These are phyloP conservation scores for Hipparchia sbordonii DNA, from an alignment of 2,888 invertebrate species.

Conservation along the genomic window DNA sequence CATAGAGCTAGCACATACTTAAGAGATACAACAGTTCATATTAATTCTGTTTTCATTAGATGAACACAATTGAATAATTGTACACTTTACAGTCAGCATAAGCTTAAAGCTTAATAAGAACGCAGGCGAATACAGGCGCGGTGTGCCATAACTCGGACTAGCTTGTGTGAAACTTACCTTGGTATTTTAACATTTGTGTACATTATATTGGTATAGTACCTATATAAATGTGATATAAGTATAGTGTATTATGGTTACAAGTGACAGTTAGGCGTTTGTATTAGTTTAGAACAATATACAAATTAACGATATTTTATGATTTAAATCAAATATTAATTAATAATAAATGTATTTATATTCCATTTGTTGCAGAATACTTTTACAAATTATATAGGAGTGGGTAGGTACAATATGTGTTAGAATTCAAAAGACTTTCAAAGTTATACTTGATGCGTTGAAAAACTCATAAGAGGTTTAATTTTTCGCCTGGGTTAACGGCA, in stretches of 20 bases:
- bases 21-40: neutral
- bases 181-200: constrained; percentile 7
- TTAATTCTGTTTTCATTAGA: neutral
- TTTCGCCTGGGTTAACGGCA: constrained; percentile 26
- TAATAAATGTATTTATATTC: too few species aligned
- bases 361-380: too few species aligned
- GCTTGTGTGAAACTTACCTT: constrained; percentile 13
- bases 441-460: neutral
- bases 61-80: neutral
- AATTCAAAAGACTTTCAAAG: neutral
- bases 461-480: neutral
- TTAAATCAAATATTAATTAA: neutral
- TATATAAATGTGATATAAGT: neutral
- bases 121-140: constrained; percentile 3
- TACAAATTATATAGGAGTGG: neutral
- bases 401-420: neutral
- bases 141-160: neutral
- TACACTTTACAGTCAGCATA: constrained; percentile 8
- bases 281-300: neutral
- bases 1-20: constrained; percentile 1
- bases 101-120: constrained; percentile 7
- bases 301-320: neutral
- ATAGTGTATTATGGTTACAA: neutral
- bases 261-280: neutral
- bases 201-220: neutral